Evolutionary conservation across 2,797 vertebrate genomes (phyloP).

Genomic region (Halcyon smyrnensis): DNA sequence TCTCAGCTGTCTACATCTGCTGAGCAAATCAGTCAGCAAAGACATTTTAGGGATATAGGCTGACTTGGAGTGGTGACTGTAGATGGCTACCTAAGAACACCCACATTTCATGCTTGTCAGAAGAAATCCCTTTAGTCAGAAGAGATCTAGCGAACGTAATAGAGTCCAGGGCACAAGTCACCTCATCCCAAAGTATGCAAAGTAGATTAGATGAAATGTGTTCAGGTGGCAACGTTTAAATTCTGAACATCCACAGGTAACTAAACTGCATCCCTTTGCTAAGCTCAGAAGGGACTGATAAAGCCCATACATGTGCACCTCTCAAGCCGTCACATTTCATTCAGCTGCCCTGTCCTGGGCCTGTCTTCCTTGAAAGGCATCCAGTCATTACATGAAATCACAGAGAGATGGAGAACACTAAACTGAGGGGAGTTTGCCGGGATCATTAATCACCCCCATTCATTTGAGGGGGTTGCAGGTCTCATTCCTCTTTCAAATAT

Average conservation of each 20-base stretch:
- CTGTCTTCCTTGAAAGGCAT: not conserved
- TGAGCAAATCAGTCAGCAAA: not conserved
- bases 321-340: not conserved
- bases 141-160: not conserved
- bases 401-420: not conserved
- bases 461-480: not conserved
- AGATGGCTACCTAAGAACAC: not conserved
- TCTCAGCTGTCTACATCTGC: not conserved
- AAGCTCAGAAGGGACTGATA: not conserved
- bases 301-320: not conserved
- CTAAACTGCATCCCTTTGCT: not conserved
- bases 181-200: not conserved
- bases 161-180: not conserved
- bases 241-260: not conserved
- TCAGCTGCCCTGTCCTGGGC: not conserved
- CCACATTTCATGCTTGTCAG: not conserved
- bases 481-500: not conserved
- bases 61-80: not conserved
- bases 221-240: not conserved
- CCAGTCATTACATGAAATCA: not conserved
- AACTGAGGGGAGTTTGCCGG: not conserved
- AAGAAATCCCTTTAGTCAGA: not conserved
- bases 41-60: not conserved
- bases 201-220: not conserved
- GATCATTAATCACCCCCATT: not conserved